Conservation (phyloP, 2,113 vertebrate genomes). For the Polypterus senegalus region DNA sequence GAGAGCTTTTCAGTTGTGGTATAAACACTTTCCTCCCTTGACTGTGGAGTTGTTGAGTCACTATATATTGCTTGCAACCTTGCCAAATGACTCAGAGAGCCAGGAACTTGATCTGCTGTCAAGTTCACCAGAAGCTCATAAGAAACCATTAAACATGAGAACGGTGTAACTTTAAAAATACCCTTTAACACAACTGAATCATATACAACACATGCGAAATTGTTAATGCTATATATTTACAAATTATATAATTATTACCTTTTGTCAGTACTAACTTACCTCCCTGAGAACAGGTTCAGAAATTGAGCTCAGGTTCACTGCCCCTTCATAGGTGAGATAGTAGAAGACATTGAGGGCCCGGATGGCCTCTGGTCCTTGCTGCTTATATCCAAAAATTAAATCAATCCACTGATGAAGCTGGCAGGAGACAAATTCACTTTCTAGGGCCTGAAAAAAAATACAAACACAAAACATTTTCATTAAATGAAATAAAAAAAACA, state of each 20-base stretch:
- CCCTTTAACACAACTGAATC: no score
- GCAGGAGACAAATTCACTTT: slow-evolving; percentile 97
- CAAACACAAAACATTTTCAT: neutral
- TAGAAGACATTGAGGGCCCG: slow-evolving; percentile 91
- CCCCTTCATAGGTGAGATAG: slow-evolving; percentile 90
- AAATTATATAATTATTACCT: slow-evolving; percentile 16
- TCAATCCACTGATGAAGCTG: slow-evolving; percentile 98
- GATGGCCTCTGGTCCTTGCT: slow-evolving; percentile 88
- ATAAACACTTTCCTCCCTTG: no score
- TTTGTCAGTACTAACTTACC: slow-evolving; percentile 46
- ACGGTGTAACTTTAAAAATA: no score
- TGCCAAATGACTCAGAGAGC: no score
- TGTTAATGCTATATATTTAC: slow-evolving; percentile 17
- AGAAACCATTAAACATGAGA: no score
- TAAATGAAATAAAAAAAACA: slow-evolving; percentile 4
- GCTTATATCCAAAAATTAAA: slow-evolving; percentile 96
- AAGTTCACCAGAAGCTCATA: no score
- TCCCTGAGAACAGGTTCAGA: slow-evolving; percentile 77
- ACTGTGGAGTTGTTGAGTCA: no score
- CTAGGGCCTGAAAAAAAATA: slow-evolving; percentile 66
- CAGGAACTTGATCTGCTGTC: no score
- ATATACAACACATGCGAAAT: slow-evolving; percentile 24
- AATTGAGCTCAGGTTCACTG: slow-evolving; percentile 86
- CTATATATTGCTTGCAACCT: no score
- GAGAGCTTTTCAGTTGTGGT: no score